These are phyloP conservation scores for Mus spicilegus DNA, from an alignment of 2,113 vertebrate species.

Conservation along the genomic window DNA sequence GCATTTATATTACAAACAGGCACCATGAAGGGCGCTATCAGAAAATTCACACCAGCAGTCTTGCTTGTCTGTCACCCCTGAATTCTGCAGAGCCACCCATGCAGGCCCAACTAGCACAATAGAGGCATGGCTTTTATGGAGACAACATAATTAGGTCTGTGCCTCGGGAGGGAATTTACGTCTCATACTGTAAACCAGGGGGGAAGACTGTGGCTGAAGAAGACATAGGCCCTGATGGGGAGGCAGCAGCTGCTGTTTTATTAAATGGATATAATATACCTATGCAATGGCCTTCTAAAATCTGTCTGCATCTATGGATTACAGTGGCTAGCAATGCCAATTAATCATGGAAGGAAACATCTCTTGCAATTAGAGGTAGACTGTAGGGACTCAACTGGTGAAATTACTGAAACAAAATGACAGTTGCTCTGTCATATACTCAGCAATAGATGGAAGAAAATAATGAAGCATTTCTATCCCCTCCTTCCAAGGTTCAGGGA, in stretches of 20 bases:
- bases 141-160: background rate
- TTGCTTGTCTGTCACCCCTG: background rate
- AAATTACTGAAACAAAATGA: background rate
- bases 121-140: too few species aligned
- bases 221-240: background rate
- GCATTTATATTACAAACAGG: background rate
- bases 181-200: background rate
- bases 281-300: background rate
- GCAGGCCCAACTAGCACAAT: background rate
- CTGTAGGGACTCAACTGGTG: background rate
- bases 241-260: background rate
- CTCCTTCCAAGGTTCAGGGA: too few species aligned
- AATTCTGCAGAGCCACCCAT: background rate
- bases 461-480: background rate
- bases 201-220: background rate
- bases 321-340: background rate
- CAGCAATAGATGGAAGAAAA: background rate
- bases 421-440: background rate
- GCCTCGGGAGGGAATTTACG: background rate
- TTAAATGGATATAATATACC: background rate
- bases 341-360: background rate
- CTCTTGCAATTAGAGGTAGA: background rate
- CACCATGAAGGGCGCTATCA: background rate
- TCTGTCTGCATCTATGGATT: background rate
- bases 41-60: background rate